phyloP scores from a whole-genome alignment of 2,113 vertebrate species.

The Ardeotis arabs region DNA sequence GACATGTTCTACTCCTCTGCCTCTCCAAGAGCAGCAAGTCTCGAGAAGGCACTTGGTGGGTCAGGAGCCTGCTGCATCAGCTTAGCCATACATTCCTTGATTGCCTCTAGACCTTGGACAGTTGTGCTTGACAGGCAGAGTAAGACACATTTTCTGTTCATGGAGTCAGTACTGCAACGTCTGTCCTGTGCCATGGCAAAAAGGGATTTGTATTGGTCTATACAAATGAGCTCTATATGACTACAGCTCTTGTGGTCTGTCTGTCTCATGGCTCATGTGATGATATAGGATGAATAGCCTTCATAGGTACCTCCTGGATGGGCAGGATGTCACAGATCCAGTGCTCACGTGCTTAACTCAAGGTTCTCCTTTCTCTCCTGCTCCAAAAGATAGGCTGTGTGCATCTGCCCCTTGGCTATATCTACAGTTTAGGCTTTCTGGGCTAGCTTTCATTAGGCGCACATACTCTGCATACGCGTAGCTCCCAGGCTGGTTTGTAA shows the following conservation, averaged over 20 bases:
- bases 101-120: background rate
- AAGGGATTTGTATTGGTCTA: background rate
- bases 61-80: background rate
- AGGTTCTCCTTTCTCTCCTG: background rate
- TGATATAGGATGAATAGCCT: background rate
- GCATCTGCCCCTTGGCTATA: background rate
- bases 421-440: background rate
- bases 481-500: background rate
- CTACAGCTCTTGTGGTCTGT: background rate
- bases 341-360: background rate
- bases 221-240: no score
- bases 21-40: background rate
- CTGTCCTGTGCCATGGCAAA: background rate
- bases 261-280: background rate
- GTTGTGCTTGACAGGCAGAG: background rate
- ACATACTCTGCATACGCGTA: rapidly evolving
- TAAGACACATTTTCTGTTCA: rapidly evolving
- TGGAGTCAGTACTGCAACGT: background rate
- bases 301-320: background rate
- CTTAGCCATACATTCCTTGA: background rate
- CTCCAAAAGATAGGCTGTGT: background rate
- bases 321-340: background rate
- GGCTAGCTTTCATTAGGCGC: background rate
- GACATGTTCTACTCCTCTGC: rapidly evolving
- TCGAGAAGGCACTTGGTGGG: background rate